Evolutionary conservation across 2,888 invertebrate genomes (phyloP), one percentile per base, ranked within the genome.

Genomic region (Plagodis pulveraria): DNA sequence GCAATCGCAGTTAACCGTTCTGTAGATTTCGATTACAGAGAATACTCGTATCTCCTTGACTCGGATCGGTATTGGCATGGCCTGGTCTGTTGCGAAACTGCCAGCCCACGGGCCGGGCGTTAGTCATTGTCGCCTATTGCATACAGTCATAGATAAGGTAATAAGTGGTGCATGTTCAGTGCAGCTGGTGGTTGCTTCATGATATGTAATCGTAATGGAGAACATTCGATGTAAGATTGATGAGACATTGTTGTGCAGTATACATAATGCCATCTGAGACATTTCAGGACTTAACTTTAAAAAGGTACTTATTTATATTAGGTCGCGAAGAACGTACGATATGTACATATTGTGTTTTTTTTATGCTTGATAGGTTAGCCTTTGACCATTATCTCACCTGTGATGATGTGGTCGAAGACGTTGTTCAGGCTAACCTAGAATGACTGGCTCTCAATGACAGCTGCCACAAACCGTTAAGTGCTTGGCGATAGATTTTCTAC

Each of bases 71-170:
- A 75, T 80, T 84, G 86, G 88, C 89, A 84, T 81, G 80, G 84
- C 70, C 74, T 77, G 80, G 73, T 72, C 73, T 72, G 73, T 90
- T 90, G 82, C 82, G 83, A 87, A 89, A 91, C 78, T 78, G 77
- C 83, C 79, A 78, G 83, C 80, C 83, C 78, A 81, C 77, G 66
- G 70, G 44, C 52, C 72, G 71, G 77, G 75, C 80, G 80, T 87
- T 86, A 87, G 80, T 87, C 86, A 89, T 86, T 89, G 90, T 89
- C 85, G 82, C 79, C 78, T 82, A 82, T 83, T 84, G 86, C 84
- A 84, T 55, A 48, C 54, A 48, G 43, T 52, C 56, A 56, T 56
- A 51, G 55, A 60, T 65, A 58, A 62, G 45, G 57, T 63, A 62
- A 63, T 56, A 55, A 54, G 54, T 40, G 52, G 57, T 65, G 56